A percentile compares a stretch with the other conserved stretches of the same genome.
Conservation (phyloP, 2,888 invertebrate genomes). For the Theretra japonica region DNA sequence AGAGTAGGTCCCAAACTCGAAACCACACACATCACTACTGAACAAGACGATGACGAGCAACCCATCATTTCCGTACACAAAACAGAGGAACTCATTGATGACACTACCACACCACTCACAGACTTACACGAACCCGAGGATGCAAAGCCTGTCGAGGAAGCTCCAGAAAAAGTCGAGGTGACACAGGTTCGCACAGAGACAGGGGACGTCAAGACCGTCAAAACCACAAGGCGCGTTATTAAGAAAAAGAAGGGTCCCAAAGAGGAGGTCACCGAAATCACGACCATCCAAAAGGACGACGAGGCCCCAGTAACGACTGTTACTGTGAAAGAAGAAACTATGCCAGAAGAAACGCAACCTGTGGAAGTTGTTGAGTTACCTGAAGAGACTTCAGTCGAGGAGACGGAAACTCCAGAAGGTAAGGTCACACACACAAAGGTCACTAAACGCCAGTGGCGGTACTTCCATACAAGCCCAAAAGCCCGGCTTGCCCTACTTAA, state of each 20-base stretch:
- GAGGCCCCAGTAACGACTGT: slow-evolving; percentile 45
- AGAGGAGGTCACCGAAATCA: slow-evolving; percentile 72
- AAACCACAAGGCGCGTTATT: slow-evolving; percentile 55
- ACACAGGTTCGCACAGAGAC: slow-evolving; percentile 44
- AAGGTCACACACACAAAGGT: slow-evolving; percentile 48
- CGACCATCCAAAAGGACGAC: slow-evolving; percentile 68
- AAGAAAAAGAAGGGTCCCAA: slow-evolving; percentile 63
- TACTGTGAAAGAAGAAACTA: slow-evolving; percentile 29
- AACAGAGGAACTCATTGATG: slow-evolving; percentile 57
- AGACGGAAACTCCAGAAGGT: slow-evolving; percentile 39
- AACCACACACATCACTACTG: slow-evolving; percentile 59
- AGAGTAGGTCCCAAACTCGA: slow-evolving; percentile 50
- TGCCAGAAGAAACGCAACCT: slow-evolving; percentile 34
- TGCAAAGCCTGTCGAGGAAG: slow-evolving; percentile 49
- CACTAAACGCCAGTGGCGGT: slow-evolving; percentile 38
- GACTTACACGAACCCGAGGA: slow-evolving; percentile 39
- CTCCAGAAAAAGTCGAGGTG: slow-evolving; percentile 37
- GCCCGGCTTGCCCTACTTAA: no score
- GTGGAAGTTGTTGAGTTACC: slow-evolving; percentile 36
- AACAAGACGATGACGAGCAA: slow-evolving; percentile 73
- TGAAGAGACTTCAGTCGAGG: slow-evolving; percentile 35
- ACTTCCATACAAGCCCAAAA: no score
- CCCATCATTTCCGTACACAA: slow-evolving; percentile 67
- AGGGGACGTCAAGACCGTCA: slow-evolving; percentile 60
- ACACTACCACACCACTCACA: slow-evolving; percentile 41